Conservation (phyloP, 2,113 vertebrate genomes). For the Dermatemys mawii region DNA sequence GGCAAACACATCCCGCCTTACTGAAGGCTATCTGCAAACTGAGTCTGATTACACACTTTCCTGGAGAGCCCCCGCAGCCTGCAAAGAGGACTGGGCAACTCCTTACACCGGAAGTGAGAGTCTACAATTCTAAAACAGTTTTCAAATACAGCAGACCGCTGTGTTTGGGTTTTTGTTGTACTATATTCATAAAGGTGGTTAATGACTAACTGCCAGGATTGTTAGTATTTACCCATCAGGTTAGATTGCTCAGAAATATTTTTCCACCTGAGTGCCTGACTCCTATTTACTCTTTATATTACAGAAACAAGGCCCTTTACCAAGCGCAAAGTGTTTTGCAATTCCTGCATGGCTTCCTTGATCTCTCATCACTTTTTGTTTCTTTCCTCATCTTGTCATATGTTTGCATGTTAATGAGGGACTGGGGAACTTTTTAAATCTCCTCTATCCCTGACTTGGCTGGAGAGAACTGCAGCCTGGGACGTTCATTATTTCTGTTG, state of each 20-base stretch:
- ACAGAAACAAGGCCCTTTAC: neutral
- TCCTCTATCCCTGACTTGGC: neutral
- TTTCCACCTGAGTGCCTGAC: neutral
- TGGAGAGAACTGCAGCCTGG: neutral
- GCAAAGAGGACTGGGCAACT: neutral
- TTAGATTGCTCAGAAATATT: neutral
- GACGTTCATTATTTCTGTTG: neutral
- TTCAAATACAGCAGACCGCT: neutral
- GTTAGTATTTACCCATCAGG: neutral
- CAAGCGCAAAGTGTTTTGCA: neutral
- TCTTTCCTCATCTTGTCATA: neutral
- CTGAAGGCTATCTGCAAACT: neutral
- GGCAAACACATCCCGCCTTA: neutral
- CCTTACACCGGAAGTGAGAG: neutral
- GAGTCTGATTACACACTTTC: neutral
- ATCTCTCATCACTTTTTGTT: neutral
- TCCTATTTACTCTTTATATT: neutral
- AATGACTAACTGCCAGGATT: neutral
- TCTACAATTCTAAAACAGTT: neutral
- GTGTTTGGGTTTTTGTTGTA: neutral
- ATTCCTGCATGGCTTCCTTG: neutral
- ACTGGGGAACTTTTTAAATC: neutral
- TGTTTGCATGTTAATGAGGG: neutral
- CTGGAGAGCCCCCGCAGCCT: neutral
- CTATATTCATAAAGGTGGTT: neutral